Evolutionary conservation across 2,888 invertebrate genomes (phyloP), one percentile per base, ranked within the genome.

Genomic region (Oxystoma pomonae): DNA sequence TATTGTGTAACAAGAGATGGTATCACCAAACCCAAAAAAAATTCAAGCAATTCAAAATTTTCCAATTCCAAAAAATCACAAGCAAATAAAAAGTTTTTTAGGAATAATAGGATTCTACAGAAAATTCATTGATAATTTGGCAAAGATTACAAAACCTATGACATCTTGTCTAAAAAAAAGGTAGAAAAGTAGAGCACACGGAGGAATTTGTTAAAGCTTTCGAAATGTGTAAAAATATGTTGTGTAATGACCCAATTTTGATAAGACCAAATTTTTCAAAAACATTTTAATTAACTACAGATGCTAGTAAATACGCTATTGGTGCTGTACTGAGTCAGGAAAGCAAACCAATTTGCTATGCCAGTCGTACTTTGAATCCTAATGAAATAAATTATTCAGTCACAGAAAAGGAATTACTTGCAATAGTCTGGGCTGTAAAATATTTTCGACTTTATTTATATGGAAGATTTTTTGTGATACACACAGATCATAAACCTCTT

Each of bases 1-100:
- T 53, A 58, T 69, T 16, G 58, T 16, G 58, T 70, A 21, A 69
- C 70, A 18, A 62, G 67, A 2, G 62, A 70, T 16, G 70, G 71
- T 69, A 50, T 67, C 61, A 64, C 67, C 69, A 7, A 67, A 67
- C 52, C 66, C 65, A 35, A 50, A 2, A n/a, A 69, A 69, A 67
- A 67, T 69, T 2, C 19, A 63, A 20, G 66, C 65, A 7, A 62
- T 68, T 20, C 50, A 57, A 62, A 65, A 70, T 19, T 70, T 64
- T 21, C 65, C 69, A 1, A 55, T 69, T 16, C 71, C 69, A 20
- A 68, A 65, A 60, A 67, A 64, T 1, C 55, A 55, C 1, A 70
- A 69, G 60, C 65, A 70, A 64, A 70, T 69, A 9, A 68, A 70
- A 66, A 63, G 66, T 18, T 70, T 70, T 60, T 57, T 71, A 19